Evolutionary conservation across 2,888 invertebrate genomes (phyloP), one percentile per base, ranked within the genome.

Genomic region (Liopterus haemorrhoidalis): DNA sequence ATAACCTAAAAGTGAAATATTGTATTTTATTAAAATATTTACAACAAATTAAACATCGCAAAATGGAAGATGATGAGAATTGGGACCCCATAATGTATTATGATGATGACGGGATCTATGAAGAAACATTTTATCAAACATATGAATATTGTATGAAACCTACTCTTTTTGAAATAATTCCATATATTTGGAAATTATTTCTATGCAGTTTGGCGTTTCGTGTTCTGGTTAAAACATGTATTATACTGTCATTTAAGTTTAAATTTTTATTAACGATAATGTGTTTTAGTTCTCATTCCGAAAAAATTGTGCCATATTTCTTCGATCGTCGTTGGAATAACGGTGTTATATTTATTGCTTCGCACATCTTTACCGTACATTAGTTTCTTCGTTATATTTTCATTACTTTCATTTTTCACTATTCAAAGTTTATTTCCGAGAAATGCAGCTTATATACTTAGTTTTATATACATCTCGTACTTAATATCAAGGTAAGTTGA

Each of bases 81-180:
- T 45, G 39, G 39, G 44, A 45, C 20, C 24, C 38, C 5, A 32
- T 25, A 15, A 11, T 19, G 1, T 16, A 45, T 32, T 38, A 45
- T 19, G 39, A 39, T 31, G 24, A 35, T 12, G n/a, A 9, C 3
- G 38, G 27, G 3, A 27, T n/a, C 25, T 3, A 16, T 8, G 38
- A 38, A 19, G 11, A 20, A 1, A 32, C 44, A 5, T 32, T 45
- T 24, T 45, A 25, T 24, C 44, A 39, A 33, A 31, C 35, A 24
- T 45, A 39, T 25, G 33, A 45, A 24, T 38, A 39, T 30, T 56
- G 56, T 44, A 51, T 55, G 27, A 48, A 46, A 30, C 54, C 54
- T 5, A 55, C 55, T 2, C 9, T 54, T 14, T 24, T 32, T 9
- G 53, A 49, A 22, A 33, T 55, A 27, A 39, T 35, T 19, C 31